Base-by-base conservation (phyloP, 1,140 invertebrate genomes). In the Drosophila parvula region DNA sequence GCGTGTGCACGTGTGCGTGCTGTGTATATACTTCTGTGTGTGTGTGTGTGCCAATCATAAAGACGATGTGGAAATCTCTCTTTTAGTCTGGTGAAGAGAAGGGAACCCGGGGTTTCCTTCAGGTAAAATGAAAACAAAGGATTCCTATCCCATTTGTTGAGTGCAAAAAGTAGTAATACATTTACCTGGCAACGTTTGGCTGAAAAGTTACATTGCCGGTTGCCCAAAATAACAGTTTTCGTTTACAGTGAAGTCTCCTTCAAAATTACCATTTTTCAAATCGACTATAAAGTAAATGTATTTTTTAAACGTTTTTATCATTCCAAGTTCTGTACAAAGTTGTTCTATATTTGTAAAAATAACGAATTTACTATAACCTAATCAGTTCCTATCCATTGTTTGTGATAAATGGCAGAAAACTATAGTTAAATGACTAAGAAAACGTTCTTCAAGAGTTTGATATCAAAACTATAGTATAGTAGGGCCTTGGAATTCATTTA, bases 1-100 rank as follows among this genome's bases (percentile, higher is more conserved):
- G 70, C 32, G 71, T 74, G 70, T 74, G 70, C 73, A 75, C 70
- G 70, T 64, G 73, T 74, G 59, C 44, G 71, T 75, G 51, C 51
- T 55, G 51, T 75, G 45, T 67, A 65, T 36, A 51, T n/a, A 38
- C 18, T 55, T n/a, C 12, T 36, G 41, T 61, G 55, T n/a, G 27
- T 28, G 27, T 48, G 45, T 48, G 45, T 22, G 22, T 22, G 22
- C 22, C 32, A 65, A 71, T 71, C 51, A 36, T 57, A 27, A 16
- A 74, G 43, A 58, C 44, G 44, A n/a, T 34, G 34, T 9, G 36
- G 28, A 62, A 55, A 47, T 75, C 74, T 43, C 38, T 41, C 18
- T 32, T 27, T 18, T 22, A 55, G 1, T 55, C 18, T 28, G 28
- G 5, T n/a, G 1, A 50, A 50, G 5, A 5, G 16, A 9, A 43